phyloP scores from a whole-genome alignment of 2,797 vertebrate species.

The Eospalax fontanierii region DNA sequence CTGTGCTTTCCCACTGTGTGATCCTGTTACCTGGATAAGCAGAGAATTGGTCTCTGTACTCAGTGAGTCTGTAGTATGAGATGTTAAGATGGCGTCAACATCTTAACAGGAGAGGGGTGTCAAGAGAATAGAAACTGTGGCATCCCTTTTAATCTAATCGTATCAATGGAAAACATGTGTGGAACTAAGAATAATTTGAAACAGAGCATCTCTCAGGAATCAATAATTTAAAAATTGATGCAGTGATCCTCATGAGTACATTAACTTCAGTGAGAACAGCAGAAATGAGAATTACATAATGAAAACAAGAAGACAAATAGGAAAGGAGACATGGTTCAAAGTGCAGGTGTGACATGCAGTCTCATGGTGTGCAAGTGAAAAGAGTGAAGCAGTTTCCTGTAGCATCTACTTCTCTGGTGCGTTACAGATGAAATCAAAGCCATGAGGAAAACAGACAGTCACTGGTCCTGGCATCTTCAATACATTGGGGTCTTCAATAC shows the following conservation, averaged over 20 bases:
- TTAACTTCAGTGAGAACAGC: background rate
- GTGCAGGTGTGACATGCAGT: background rate
- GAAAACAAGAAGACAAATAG: background rate
- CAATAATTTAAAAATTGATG: background rate
- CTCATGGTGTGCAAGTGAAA: background rate
- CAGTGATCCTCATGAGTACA: background rate
- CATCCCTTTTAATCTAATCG: background rate
- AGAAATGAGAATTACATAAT: background rate
- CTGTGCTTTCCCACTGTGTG: background rate
- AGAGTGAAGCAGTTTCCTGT: background rate
- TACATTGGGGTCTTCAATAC: no score
- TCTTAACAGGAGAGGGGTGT: fast-evolving
- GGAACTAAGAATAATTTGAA: background rate
- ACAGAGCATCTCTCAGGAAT: background rate
- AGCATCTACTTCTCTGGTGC: background rate
- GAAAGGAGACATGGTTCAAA: background rate
- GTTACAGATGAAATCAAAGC: background rate
- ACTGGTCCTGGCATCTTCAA: no score
- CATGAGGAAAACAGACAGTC: background rate
- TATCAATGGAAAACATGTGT: background rate
- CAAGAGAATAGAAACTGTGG: background rate
- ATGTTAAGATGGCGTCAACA: background rate
- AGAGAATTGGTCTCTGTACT: background rate
- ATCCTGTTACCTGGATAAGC: background rate
- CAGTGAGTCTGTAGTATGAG: background rate